Evolutionary conservation across 2,888 invertebrate species (phyloP).

Genomic region (Ennomos quercinarius): DNA sequence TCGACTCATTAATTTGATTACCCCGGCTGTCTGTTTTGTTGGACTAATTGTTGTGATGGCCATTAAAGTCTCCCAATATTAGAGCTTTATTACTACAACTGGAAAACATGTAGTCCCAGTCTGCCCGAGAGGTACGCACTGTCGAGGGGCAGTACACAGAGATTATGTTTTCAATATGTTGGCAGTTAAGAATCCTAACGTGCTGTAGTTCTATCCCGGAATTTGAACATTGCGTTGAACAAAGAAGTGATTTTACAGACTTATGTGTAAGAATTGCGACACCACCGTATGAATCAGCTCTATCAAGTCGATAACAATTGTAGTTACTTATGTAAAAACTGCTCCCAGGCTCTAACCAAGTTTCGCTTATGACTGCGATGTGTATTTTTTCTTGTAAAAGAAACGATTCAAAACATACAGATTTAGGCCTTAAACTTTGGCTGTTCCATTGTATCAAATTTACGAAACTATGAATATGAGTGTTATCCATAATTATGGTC

Average conservation of each 20-base stretch:
- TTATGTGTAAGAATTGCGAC: constrained; percentile 42
- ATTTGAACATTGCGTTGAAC: background rate
- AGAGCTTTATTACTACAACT: background rate
- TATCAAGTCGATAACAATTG: constrained; percentile 37
- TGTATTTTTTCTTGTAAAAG: constrained; percentile 20
- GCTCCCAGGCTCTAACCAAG: constrained; percentile 38
- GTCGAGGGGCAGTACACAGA: constrained; percentile 1
- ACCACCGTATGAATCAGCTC: constrained; percentile 42
- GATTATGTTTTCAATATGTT: background rate
- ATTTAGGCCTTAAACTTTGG: too few species aligned
- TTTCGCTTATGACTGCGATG: constrained; percentile 42
- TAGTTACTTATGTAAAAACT: constrained; percentile 33
- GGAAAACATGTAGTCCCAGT: constrained; percentile 8
- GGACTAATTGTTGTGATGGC: too few species aligned
- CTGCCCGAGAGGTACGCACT: background rate
- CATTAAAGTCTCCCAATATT: background rate
- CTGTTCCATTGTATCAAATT: too few species aligned
- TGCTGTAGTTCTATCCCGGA: background rate
- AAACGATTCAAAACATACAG: background rate
- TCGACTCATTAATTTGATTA: too few species aligned
- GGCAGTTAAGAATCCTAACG: background rate
- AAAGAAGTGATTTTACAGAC: constrained; percentile 28
- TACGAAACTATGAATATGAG: too few species aligned
- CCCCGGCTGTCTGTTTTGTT: too few species aligned
- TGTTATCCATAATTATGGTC: too few species aligned